Conservation (phyloP, 2,797 vertebrate species). For the Lemur catta region DNA sequence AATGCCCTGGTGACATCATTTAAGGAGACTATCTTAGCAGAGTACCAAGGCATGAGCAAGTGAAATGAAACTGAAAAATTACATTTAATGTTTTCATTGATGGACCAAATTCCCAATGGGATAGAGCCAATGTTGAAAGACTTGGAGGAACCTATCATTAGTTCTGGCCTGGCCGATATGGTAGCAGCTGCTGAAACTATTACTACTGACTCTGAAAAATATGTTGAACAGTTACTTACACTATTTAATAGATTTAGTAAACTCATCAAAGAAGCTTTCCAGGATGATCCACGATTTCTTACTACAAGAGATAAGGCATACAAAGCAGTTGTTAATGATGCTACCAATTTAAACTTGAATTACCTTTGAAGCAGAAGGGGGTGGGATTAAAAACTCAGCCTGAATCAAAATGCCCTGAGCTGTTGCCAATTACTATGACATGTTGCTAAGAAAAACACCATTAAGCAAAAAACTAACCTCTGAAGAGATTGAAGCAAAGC, state of each 20-base stretch:
- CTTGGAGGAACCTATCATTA: slow-evolving; percentile 98
- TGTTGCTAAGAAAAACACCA: slow-evolving; percentile 98
- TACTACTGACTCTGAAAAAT: slow-evolving; percentile 99
- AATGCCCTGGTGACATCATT: too few relatives aligned
- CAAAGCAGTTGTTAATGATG: slow-evolving; percentile 7
- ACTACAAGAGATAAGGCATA: slow-evolving; percentile 98
- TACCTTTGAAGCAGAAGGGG: slow-evolving; percentile 58
- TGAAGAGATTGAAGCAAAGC: slow-evolving; percentile 98
- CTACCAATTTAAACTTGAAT: too few relatives aligned
- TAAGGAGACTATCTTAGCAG: too few relatives aligned
- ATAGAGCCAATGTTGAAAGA: slow-evolving; percentile 99
- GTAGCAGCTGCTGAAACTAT: slow-evolving; percentile 98
- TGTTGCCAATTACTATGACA: slow-evolving; percentile 99
- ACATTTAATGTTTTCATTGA: slow-evolving; percentile 98
- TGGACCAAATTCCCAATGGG: slow-evolving; percentile 99
- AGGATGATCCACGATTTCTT: slow-evolving; percentile 98
- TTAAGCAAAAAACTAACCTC: slow-evolving; percentile 99
- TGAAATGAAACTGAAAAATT: slow-evolving; percentile 78
- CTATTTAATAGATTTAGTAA: slow-evolving; percentile 99
- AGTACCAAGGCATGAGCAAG: too few relatives aligned
- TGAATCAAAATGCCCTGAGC: slow-evolving; percentile 98
- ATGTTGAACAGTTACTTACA: slow-evolving; percentile 97
- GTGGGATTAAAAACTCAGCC: slow-evolving; percentile 98
- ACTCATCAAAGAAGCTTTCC: slow-evolving; percentile 98
- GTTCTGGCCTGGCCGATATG: slow-evolving; percentile 97